Percentiles rank a stretch among this genome's conserved stretches.
phyloP scores from a whole-genome alignment of 2,113 vertebrate genomes.

The Sialia sialis region DNA sequence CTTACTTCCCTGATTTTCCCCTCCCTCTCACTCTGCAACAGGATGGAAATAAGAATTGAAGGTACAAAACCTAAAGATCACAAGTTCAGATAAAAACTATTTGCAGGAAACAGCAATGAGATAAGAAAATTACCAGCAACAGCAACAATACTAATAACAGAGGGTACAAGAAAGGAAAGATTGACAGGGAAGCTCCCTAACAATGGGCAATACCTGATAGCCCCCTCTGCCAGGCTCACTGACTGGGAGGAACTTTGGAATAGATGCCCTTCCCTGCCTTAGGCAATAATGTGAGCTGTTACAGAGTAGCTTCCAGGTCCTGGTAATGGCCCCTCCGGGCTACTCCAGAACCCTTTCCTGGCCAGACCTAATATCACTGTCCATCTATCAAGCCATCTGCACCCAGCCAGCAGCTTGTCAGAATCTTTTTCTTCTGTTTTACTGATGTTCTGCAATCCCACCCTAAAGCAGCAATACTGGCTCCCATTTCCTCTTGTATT shows the following conservation, averaged over 20 bases:
- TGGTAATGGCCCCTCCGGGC: not conserved
- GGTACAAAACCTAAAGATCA: not conserved
- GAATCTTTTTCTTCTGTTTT: not conserved
- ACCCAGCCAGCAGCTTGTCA: not conserved
- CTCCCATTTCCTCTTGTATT: not conserved
- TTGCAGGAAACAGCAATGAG: not conserved
- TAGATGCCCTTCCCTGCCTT: fast-evolving
- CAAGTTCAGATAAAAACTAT: not conserved
- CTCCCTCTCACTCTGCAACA: not conserved
- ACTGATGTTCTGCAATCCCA: not conserved
- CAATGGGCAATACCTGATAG: not conserved
- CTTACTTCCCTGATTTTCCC: not conserved
- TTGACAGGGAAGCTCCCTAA: not conserved
- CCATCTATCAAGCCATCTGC: not conserved
- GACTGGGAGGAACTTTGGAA: not conserved
- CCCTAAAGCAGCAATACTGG: not conserved
- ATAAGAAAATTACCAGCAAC: not conserved
- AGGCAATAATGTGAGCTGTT: not conserved
- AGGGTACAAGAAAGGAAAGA: not conserved
- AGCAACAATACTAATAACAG: not conserved
- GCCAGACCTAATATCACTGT: not conserved
- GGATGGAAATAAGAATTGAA: not conserved
- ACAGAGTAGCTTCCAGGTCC: not conserved
- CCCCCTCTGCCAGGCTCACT: not conserved
- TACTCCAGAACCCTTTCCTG: not conserved